A percentile compares a stretch with the other conserved stretches of the same genome.
Evolutionary conservation across 2,797 vertebrate species (phyloP).

Genomic region (Sarcophilus harrisii): DNA sequence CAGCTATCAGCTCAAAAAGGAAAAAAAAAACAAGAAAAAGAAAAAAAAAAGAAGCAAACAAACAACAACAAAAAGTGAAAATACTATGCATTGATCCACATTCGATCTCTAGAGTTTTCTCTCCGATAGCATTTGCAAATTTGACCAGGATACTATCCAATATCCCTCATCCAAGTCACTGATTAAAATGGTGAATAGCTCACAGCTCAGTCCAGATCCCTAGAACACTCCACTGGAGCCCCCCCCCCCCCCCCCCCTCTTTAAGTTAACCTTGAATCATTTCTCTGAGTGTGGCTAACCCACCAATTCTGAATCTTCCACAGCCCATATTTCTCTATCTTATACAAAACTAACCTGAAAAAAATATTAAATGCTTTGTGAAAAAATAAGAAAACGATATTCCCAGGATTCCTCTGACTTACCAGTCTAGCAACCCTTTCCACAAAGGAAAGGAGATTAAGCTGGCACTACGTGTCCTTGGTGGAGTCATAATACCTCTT

Average conservation of each 20-base stretch:
- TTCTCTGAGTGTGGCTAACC: not conserved
- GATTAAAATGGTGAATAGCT: not conserved
- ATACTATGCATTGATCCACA: no score
- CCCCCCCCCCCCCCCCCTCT: not conserved
- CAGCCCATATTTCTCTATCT: not conserved
- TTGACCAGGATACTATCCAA: not conserved
- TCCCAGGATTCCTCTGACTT: not conserved
- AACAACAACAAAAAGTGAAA: no score
- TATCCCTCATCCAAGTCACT: not conserved
- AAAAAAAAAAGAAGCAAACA: no score
- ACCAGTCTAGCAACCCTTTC: not conserved
- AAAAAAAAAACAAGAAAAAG: no score
- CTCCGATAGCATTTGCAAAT: no score
- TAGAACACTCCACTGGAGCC: not conserved
- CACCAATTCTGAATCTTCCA: not conserved
- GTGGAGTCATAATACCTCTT: not conserved
- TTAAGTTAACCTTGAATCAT: not conserved
- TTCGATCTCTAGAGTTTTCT: no score
- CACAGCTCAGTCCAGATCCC: not conserved
- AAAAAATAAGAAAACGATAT: not conserved
- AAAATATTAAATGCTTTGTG: not conserved
- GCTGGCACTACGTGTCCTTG: not conserved
- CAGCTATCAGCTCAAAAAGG: no score
- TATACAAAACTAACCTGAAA: not conserved
- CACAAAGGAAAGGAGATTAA: not conserved